Evolutionary conservation across 35 echinoderm and acorn worm species (phyloP), one percentile per base, ranked within the genome.

Genomic region (Chiridota heheva): DNA sequence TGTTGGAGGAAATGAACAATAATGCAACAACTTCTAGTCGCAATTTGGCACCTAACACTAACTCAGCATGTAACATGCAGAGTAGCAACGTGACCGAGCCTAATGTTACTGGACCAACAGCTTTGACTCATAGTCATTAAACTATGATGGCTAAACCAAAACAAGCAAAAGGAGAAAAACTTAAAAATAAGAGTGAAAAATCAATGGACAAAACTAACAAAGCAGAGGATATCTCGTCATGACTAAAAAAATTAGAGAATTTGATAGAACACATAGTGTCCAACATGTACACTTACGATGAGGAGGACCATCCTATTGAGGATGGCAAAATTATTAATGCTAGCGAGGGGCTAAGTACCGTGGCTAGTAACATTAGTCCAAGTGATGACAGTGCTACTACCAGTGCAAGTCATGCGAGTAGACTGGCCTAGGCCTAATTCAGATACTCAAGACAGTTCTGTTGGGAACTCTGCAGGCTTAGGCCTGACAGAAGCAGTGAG

Each of bases 191-290:
- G 65, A 69, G 35, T 69, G 65, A 69, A 32, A 8, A 3, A 69
- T 38, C n/a, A 40, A 39, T 32, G n/a, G n/a, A n/a, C n/a, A n/a
- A n/a, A n/a, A n/a, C n/a, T n/a, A n/a, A n/a, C n/a, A n/a, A n/a
- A n/a, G n/a, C n/a, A n/a, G n/a, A n/a, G n/a, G n/a, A 69, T 31
- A 18, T 69, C 3, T 17, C 36, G 33, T 38, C 13, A 69, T 20
- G 0, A 38, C 41, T 69, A 39, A 39, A 69, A 39, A 69, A 69
- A 37, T 18, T 68, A 18, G 64, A 68, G 64, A 37, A 37, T 39
- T 36, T 69, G 65, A 32, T 69, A 8, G 30, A 69, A 69, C 65
- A 69, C 65, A 16, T 69, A 4, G 30, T 69, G 16, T 32, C 65
- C 65, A 38, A 6, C 1, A 36, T 69, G 65, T 37, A 69, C 41